These are phyloP conservation scores for Tubulanus polymorphus DNA, from an alignment of 2,888 invertebrate genomes.

Conservation along the genomic window DNA sequence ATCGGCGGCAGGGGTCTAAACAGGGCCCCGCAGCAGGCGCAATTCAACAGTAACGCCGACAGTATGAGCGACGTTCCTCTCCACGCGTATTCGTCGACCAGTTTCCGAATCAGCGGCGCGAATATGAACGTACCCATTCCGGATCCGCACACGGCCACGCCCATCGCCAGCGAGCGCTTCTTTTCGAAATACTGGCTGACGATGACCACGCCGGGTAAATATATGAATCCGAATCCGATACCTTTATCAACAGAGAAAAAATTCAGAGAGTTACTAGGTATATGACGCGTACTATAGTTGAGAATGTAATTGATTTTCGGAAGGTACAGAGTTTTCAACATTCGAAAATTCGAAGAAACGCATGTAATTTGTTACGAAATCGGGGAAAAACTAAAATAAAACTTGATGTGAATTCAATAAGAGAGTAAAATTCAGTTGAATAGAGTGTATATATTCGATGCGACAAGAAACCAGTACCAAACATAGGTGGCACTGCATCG, in stretches of 20 bases:
- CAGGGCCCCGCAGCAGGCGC: slow-evolving; percentile 83
- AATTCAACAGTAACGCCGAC: slow-evolving; percentile 79
- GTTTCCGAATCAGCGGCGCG: slow-evolving; percentile 60
- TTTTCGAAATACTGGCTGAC: slow-evolving; percentile 97
- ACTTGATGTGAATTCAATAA: no score
- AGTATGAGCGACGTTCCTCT: slow-evolving; percentile 81
- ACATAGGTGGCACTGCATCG: no score
- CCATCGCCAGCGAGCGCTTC: slow-evolving; percentile 89
- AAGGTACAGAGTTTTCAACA: no score
- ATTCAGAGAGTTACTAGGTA: not conserved
- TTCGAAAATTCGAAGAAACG: no score
- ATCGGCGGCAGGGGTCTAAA: slow-evolving; percentile 86
- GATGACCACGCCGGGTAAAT: slow-evolving; percentile 95
- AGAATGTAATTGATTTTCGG: no score
- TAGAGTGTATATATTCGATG: no score
- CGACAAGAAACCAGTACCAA: no score
- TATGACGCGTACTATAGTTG: no score
- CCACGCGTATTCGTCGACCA: slow-evolving; percentile 76
- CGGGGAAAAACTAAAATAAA: no score
- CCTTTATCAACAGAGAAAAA: slow-evolving; percentile 66
- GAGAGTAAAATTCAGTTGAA: no score
- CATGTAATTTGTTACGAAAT: no score
- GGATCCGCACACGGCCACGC: slow-evolving; percentile 92
- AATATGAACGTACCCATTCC: slow-evolving; percentile 93
- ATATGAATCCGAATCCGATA: slow-evolving; percentile 93